Conservation (phyloP, 2,888 invertebrate genomes). For the Ochropleura leucogaster region DNA sequence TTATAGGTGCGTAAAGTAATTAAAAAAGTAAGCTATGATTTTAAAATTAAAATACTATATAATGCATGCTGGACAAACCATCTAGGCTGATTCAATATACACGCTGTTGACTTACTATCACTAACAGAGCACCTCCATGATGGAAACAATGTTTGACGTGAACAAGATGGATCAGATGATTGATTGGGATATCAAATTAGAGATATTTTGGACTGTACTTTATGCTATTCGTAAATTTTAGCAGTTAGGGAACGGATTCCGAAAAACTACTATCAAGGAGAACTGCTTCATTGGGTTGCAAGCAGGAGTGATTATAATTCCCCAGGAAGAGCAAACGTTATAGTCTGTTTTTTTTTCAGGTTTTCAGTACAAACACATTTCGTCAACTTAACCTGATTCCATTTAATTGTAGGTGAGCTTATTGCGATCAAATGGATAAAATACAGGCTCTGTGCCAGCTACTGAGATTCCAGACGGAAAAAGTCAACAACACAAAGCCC, state of each 20-base stretch:
- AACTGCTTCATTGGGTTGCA: not conserved
- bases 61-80: not conserved
- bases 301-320: not conserved
- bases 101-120: not conserved
- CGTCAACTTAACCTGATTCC: not conserved
- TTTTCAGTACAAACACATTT: not conserved
- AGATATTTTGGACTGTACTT: not conserved
- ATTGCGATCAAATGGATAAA: not conserved
- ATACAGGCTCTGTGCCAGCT: not conserved
- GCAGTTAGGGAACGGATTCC: not conserved
- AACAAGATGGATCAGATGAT: constrained; percentile 32
- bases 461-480: not conserved
- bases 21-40: no score
- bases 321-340: not conserved
- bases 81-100: not conserved
- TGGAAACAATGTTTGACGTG: constrained; percentile 23
- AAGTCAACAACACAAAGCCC: not conserved
- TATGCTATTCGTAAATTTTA: not conserved
- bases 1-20: not conserved
- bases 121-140: constrained; percentile 7
- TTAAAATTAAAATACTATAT: not conserved
- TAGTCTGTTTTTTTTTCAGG: not conserved
- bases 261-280: not conserved
- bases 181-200: constrained; percentile 28
- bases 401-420: not conserved